Conservation (phyloP, 2,113 vertebrate genomes). For the Odocoileus hemionus region DNA sequence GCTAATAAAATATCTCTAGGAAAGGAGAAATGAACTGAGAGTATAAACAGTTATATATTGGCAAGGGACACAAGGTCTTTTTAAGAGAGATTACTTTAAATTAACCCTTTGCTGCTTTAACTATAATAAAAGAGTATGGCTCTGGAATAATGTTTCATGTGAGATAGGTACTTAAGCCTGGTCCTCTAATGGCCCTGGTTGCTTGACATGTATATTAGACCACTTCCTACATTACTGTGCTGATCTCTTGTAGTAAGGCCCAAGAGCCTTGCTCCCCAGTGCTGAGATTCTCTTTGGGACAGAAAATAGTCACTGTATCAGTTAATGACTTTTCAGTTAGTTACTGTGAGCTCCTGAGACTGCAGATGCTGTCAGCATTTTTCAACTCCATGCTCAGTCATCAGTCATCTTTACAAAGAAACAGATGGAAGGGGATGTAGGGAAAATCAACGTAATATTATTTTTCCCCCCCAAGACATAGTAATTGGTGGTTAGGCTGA, state of each 20-base stretch:
- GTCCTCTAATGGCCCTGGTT: not conserved
- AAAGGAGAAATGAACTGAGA: constrained; percentile 46
- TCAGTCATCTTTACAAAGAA: constrained; percentile 47
- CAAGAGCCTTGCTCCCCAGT: not conserved
- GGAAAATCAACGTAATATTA: not conserved
- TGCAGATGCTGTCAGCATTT: not conserved
- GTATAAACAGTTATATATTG: constrained; percentile 55
- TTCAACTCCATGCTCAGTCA: not conserved
- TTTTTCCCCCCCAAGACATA: not conserved
- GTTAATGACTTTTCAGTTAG: constrained; percentile 18
- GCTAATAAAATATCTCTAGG: constrained; percentile 66
- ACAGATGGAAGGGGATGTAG: not conserved
- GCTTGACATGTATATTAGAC: not conserved
- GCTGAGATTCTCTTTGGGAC: not conserved
- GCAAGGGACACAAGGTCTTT: constrained; percentile 18
- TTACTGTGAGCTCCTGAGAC: not conserved
- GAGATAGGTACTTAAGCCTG: not conserved
- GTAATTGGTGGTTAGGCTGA: not conserved
- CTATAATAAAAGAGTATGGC: not conserved
- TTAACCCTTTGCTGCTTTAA: constrained; percentile 47
- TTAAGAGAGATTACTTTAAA: constrained; percentile 45
- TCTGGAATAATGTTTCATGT: not conserved
- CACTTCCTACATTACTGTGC: not conserved
- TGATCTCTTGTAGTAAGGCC: not conserved
- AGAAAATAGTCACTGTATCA: not conserved